Percentiles rank a stretch among this genome's conserved stretches.
Evolutionary conservation across 2,797 vertebrate genomes (phyloP).

Genomic region (Triplophysa bombifrons): DNA sequence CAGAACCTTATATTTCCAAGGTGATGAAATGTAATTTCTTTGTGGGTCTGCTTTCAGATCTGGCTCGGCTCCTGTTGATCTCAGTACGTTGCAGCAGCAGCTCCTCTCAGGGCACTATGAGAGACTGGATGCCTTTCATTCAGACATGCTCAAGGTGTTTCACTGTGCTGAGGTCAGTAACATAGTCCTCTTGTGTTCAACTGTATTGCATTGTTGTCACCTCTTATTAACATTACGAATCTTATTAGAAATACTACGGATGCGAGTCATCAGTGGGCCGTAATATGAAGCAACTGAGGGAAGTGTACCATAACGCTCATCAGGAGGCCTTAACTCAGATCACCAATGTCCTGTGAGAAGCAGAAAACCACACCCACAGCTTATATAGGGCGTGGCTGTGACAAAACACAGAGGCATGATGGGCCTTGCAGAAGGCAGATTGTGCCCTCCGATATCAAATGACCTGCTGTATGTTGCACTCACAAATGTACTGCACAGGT

Average conservation of each 20-base stretch:
- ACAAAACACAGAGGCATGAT: slow-evolving; percentile 51
- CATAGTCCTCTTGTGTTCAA: neutral
- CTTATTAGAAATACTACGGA: slow-evolving; percentile 81
- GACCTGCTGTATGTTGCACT: slow-evolving; percentile 81
- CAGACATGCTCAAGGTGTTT: slow-evolving; percentile 88
- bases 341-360: slow-evolving; percentile 81
- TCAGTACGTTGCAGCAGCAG: slow-evolving; percentile 82
- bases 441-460: slow-evolving; percentile 52
- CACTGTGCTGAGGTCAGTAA: slow-evolving; percentile 83
- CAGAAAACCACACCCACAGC: slow-evolving; percentile 79
- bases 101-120: slow-evolving; percentile 83
- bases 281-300: slow-evolving; percentile 81
- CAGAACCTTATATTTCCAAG: too few relatives aligned
- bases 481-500: slow-evolving; percentile 85
- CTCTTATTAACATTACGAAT: slow-evolving; percentile 20
- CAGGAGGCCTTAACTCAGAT: slow-evolving; percentile 80
- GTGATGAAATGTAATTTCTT: neutral
- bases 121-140: slow-evolving; percentile 84
- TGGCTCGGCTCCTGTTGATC: slow-evolving; percentile 80
- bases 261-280: slow-evolving; percentile 80
- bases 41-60: slow-evolving; percentile 71
- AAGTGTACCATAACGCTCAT: slow-evolving; percentile 79
- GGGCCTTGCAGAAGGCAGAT: slow-evolving; percentile 70
- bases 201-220: neutral
- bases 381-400: slow-evolving; percentile 59